Evolutionary conservation across 2,888 invertebrate species (phyloP).

Genomic region (Neelides folsomi): DNA sequence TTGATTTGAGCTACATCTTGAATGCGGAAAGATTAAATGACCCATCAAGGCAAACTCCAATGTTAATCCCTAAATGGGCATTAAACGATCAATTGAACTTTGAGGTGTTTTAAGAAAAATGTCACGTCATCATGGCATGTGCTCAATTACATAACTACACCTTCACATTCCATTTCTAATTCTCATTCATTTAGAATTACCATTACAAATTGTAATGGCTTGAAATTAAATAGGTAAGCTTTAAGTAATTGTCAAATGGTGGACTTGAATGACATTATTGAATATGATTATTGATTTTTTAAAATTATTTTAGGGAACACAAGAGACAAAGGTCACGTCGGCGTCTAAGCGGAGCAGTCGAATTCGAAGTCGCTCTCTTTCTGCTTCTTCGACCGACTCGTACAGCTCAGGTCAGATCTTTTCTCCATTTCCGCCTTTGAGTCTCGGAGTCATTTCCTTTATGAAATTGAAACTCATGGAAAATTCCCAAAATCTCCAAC

Average conservation of each 20-base stretch:
- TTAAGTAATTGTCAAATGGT: too few species aligned
- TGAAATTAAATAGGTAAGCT: conserved; percentile 1
- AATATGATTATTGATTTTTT: too few species aligned
- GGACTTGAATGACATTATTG: too few species aligned
- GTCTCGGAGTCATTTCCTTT: neutral
- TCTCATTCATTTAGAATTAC: neutral
- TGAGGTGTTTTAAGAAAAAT: too few species aligned
- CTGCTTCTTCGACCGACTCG: conserved; percentile 87
- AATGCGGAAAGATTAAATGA: too few species aligned
- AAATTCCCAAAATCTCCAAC: neutral
- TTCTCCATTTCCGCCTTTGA: neutral
- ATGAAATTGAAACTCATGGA: neutral
- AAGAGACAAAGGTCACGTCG: conserved; percentile 46
- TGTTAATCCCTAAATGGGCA: too few species aligned
- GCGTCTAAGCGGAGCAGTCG: conserved; percentile 75
- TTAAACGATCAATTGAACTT: too few species aligned
- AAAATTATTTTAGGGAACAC: conserved; percentile 13
- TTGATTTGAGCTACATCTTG: too few species aligned
- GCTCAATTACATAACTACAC: too few species aligned
- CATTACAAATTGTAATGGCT: neutral
- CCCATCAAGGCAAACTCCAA: too few species aligned
- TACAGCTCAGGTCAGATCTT: conserved; percentile 63
- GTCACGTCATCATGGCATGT: too few species aligned
- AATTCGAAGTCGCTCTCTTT: conserved; percentile 76
- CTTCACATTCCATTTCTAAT: neutral